Percentiles rank a stretch among this genome's conserved stretches.
These are phyloP conservation scores for Cheilosia vernalis DNA, from an alignment of 2,888 invertebrate species.

Conservation along the genomic window DNA sequence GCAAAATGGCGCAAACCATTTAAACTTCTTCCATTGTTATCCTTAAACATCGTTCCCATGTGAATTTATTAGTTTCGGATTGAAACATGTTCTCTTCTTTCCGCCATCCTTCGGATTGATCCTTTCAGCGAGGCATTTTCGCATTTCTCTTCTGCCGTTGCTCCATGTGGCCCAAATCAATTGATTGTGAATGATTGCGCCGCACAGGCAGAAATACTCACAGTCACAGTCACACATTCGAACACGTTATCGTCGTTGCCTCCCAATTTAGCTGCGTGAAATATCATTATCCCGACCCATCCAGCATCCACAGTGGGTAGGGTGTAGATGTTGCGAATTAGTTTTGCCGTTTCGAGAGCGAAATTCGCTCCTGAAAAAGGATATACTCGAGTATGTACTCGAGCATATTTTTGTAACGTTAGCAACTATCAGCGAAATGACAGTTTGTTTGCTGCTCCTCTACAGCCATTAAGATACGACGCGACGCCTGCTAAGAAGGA, in stretches of 20 bases:
- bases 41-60: slow-evolving; percentile 29
- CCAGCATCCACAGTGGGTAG: background rate
- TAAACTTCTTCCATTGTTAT: slow-evolving; percentile 33
- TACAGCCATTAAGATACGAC: slow-evolving; percentile 17
- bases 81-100: slow-evolving; percentile 20
- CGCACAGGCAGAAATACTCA: background rate
- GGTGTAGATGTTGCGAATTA: slow-evolving; percentile 19
- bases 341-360: slow-evolving; percentile 15
- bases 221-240: background rate
- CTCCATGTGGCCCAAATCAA: background rate
- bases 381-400: background rate
- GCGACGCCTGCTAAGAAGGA: background rate
- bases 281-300: slow-evolving; percentile 42
- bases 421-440: slow-evolving; percentile 39
- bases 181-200: slow-evolving; percentile 50
- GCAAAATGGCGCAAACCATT: slow-evolving; percentile 33
- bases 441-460: slow-evolving; percentile 14
- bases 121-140: slow-evolving; percentile 6
- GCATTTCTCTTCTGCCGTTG: background rate
- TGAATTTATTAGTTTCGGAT: slow-evolving; percentile 52
- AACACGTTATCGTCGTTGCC: slow-evolving; percentile 15
- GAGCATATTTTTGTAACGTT: slow-evolving; percentile 18
- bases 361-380: slow-evolving; percentile 27
- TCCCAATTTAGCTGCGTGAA: slow-evolving; percentile 49
- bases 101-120: slow-evolving; percentile 17